phyloP scores from a whole-genome alignment of 2,888 invertebrate species.

The Margaritifera margaritifera region DNA sequence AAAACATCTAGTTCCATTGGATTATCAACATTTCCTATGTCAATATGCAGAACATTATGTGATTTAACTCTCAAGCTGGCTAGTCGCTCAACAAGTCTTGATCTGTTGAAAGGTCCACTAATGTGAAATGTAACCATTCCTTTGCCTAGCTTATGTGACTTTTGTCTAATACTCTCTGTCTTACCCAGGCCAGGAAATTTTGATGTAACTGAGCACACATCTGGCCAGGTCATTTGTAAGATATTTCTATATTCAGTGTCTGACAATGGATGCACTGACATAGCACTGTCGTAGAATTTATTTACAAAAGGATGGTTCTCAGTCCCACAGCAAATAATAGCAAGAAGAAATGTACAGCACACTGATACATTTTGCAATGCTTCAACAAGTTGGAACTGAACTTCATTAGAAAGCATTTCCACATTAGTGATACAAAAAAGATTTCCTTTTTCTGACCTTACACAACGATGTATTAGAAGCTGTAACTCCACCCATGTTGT shows the following conservation, averaged over 20 bases:
- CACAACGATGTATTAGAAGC: slow-evolving; percentile 39
- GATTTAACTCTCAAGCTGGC: slow-evolving; percentile 12
- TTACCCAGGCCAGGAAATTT: slow-evolving; percentile 47
- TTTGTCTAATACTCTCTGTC: slow-evolving; percentile 27
- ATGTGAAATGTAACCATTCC: slow-evolving; percentile 37
- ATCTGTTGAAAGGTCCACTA: slow-evolving; percentile 37
- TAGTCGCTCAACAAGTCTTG: slow-evolving; percentile 30
- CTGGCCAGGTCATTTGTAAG: slow-evolving; percentile 20
- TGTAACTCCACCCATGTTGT: slow-evolving; percentile 44
- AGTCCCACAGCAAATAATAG: slow-evolving; percentile 44
- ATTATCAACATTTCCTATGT: slow-evolving; percentile 37
- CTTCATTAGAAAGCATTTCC: slow-evolving; percentile 40
- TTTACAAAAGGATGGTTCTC: slow-evolving; percentile 40
- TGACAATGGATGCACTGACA: slow-evolving; percentile 20
- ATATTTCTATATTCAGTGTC: slow-evolving; percentile 16
- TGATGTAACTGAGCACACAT: slow-evolving; percentile 37
- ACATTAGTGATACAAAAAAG: slow-evolving; percentile 45
- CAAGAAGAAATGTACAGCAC: slow-evolving; percentile 18
- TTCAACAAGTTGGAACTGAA: slow-evolving; percentile 43
- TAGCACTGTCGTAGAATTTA: slow-evolving; percentile 21
- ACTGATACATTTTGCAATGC: slow-evolving; percentile 13
- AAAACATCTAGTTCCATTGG: slow-evolving; percentile 40
- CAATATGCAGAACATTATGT: slow-evolving; percentile 40
- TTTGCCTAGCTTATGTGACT: slow-evolving; percentile 16
- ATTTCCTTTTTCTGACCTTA: slow-evolving; percentile 3